Evolutionary conservation across 2,113 vertebrate genomes (phyloP), one percentile per base, ranked within the genome.

Genomic region (Typhlomys cinereus): DNA sequence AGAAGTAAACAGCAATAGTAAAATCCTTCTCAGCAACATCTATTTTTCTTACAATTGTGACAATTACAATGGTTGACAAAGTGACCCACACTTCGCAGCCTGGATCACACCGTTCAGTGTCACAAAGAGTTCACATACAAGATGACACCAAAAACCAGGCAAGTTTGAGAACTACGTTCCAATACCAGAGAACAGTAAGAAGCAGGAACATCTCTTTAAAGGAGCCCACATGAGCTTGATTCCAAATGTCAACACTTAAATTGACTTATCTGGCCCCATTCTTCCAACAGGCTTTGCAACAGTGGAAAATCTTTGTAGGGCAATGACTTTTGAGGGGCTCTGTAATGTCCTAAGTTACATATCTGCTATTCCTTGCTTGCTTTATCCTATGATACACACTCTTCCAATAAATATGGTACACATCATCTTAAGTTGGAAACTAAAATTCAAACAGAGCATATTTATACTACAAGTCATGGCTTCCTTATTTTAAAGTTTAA

Each of bases 401-500:
- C 7, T 18, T 75, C 39, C 21, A 50, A 52, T 64, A 79, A 85
- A 81, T 74, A n/a, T 4, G 0, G 15, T 73, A 48, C 39, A 21
- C 14, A 31, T 34, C 85, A 31, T 70, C 0, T 34, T 89, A 8
- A 39, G 10, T 67, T 88, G 44, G 3, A 69, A 4, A 25, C 79
- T 36, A 93, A 29, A 66, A 66, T 18, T 41, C 76, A 92, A 64
- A 27, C 34, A 54, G 31, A 71, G 18, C n/a, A 7, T 44, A 41
- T 50, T 8, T 89, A 34, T 34, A 7, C 48, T 89, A 41, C 18
- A 64, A 52, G 17, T 10, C 7, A 34, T 34, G 5, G 13, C 17
- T 7, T 73, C 13, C 7, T 82, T 57, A 73, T 76, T 92, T 89
- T 64, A 73, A 84, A 92, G 11, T 70, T 78, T 89, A 78, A 74